Percentiles rank a stretch among this genome's conserved stretches.
Conservation (phyloP, 2,888 invertebrate species). For the Octodonta nipae region DNA sequence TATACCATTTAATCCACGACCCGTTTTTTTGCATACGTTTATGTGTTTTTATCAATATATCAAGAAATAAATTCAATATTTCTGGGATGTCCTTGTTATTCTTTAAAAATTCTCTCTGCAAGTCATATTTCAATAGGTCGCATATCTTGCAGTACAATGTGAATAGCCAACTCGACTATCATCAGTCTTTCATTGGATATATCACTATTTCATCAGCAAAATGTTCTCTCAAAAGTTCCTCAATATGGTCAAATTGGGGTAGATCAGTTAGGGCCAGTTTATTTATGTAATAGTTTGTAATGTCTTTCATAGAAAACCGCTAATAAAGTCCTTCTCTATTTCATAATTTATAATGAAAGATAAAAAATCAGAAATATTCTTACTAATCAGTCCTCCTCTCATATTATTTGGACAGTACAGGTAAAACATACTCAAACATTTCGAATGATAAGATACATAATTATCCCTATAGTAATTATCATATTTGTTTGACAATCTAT, state of each 20-base stretch:
- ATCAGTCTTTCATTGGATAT: slow-evolving; percentile 10
- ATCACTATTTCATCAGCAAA: slow-evolving; percentile 18
- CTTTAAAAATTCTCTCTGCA: slow-evolving; percentile 5
- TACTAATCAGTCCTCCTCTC: background rate
- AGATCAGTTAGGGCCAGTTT: background rate
- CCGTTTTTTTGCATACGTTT: background rate
- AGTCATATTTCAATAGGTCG: slow-evolving; percentile 14
- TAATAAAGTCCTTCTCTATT: background rate
- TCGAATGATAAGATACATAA: background rate
- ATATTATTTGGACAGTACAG: background rate
- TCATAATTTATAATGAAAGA: background rate
- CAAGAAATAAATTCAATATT: slow-evolving; percentile 2
- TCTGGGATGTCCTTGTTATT: background rate
- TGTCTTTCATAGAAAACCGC: background rate
- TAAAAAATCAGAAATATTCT: background rate
- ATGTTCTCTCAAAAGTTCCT: slow-evolving; percentile 18
- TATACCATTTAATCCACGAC: background rate
- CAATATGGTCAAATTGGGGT: background rate
- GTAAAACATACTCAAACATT: background rate
- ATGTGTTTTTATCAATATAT: background rate
- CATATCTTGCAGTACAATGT: slow-evolving; percentile 1
- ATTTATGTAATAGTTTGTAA: background rate
- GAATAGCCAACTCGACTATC: slow-evolving; percentile 2
- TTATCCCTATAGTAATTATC: background rate
- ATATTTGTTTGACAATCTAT: background rate